Conservation (phyloP, 2,888 invertebrate genomes). For the Scaptomyza parva region DNA sequence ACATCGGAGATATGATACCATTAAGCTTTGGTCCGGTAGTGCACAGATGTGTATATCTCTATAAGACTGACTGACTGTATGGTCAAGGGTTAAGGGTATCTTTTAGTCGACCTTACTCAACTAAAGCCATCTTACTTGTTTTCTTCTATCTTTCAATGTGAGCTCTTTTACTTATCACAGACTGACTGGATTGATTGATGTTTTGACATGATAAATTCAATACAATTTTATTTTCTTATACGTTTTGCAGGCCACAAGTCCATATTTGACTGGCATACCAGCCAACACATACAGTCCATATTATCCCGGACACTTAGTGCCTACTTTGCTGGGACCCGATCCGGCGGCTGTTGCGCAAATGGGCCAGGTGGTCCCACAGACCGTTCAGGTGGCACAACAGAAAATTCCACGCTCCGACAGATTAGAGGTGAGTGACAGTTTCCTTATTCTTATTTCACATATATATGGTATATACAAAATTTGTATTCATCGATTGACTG, state of each 20-base stretch:
- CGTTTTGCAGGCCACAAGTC: constrained; percentile 91
- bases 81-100: no score
- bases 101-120: no score
- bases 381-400: constrained; percentile 95
- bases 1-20: no score
- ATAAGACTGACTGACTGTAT: no score
- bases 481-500: constrained; percentile 45
- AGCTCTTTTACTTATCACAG: not conserved
- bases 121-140: not conserved
- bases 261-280: constrained; percentile 96
- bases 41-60: no score
- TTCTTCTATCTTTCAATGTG: not conserved
- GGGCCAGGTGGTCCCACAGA: constrained; percentile 92
- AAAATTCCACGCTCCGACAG: constrained; percentile 97
- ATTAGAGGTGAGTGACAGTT: constrained; percentile 92
- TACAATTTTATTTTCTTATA: not conserved
- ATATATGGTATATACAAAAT: constrained; percentile 1
- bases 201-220: constrained; percentile 19
- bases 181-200: constrained; percentile 26
- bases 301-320: constrained; percentile 95
- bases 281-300: constrained; percentile 96
- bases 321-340: constrained; percentile 95
- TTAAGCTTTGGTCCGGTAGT: no score
- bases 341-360: constrained; percentile 92
- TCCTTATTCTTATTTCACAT: constrained; percentile 5